Base-by-base conservation (phyloP, 2,888 invertebrate species). In the Heliconius ethilla region DNA sequence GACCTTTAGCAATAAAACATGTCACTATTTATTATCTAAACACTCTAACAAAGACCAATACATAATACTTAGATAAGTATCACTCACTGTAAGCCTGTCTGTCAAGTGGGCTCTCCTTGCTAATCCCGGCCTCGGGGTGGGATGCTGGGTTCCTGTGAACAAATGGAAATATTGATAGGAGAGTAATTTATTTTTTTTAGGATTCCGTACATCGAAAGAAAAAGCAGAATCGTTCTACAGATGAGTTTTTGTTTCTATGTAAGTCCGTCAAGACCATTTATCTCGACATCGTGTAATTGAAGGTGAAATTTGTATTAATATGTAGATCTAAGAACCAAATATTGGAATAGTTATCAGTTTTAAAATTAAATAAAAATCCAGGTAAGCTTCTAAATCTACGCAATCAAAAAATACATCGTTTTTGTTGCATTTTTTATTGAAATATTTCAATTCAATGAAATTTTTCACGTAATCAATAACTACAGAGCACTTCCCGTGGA, bases 11-110 rank as follows among this genome's bases (percentile, higher is more conserved):
- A 59, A 59, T 59, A 9, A 59, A 55, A 51, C 45, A 51, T 15
- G 45, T 55, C 62, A n/a, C n/a, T 62, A 62, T 62, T 25, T 62
- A 62, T 25, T 25, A n/a, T 25, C 10, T 5, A 62, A 25, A 25
- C 37, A 67, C n/a, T 37, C 29, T 11, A n/a, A 69, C 37, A 72
- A 29, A 59, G 22, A 51, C 27, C 7, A 27, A 22, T 45, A n/a
- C 63, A 65, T 7, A 73, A 80, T 59, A 83, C 83, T 82, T 80
- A 78, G 81, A 85, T 82, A 82, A 84, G 85, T 85, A 81, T 81
- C 79, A 87, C 88, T 88, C 86, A 89, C 88, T 87, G 82, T 87
- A 86, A 87, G 86, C 84, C 85, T 83, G 81, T 81, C 83, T 83
- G 83, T 85, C 83, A 82, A 84, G 82, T 80, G 83, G 82, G 75